A percentile compares a stretch with the other conserved stretches of the same genome.
These are phyloP conservation scores for Empidonax alnorum DNA, from an alignment of 2,113 vertebrate species.

Conservation along the genomic window DNA sequence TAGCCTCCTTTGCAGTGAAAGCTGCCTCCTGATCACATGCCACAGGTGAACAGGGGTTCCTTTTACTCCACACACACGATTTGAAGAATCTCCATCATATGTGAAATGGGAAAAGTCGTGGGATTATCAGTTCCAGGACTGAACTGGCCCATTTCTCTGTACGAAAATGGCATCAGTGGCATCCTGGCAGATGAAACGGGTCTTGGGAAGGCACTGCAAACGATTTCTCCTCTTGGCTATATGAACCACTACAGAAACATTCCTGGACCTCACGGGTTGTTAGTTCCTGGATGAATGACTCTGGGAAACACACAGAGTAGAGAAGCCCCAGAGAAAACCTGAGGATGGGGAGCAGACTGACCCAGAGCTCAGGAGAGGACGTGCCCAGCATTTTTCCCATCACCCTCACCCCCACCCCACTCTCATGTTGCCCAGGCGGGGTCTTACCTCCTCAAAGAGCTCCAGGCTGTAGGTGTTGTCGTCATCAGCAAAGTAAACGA, in stretches of 20 bases:
- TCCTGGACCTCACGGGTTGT: no score
- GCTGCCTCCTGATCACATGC: background rate
- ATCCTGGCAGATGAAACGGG: no score
- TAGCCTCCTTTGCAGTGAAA: background rate
- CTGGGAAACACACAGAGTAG: background rate
- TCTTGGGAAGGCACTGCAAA: no score
- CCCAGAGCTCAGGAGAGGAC: background rate
- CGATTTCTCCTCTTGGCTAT: no score
- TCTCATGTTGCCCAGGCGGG: background rate
- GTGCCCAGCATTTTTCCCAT: background rate
- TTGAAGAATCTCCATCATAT: no score
- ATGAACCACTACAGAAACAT: no score
- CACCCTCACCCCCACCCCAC: background rate
- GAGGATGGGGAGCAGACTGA: background rate
- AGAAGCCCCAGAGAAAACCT: background rate
- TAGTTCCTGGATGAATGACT: background rate
- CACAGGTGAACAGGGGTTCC: background rate
- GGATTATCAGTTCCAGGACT: no score
- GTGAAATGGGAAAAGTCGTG: no score
- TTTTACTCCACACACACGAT: accelerated
- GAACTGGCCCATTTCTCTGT: no score
- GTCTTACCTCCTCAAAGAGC: conserved; percentile 90
- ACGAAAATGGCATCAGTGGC: no score
- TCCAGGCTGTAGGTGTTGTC: conserved; percentile 99
- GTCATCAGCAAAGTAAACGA: conserved; percentile 96